These are phyloP conservation scores for Ephialtes manifestator DNA, from an alignment of 2,888 invertebrate genomes.

Conservation along the genomic window DNA sequence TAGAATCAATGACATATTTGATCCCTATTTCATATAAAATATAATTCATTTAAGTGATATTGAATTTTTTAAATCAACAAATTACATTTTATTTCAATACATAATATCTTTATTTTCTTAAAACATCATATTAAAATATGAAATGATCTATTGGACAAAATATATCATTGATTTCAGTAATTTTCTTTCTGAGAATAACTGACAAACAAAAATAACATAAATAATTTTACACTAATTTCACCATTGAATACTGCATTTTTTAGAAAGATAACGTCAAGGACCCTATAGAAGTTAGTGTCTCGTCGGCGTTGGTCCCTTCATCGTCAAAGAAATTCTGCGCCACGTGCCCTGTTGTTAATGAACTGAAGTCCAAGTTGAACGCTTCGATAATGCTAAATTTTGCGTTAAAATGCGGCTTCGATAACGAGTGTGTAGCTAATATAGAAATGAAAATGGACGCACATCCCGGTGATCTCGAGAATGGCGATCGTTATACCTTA, in stretches of 20 bases:
- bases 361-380: conserved; percentile 72
- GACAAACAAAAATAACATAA: background rate
- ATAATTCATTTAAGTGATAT: too few relatives aligned
- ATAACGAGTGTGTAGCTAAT: conserved; percentile 78
- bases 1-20: too few relatives aligned
- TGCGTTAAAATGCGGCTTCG: conserved; percentile 79
- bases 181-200: too few relatives aligned
- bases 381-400: conserved; percentile 78
- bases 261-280: conserved; percentile 78
- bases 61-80: too few relatives aligned
- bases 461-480: conserved; percentile 57
- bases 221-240: background rate
- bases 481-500: conserved; percentile 76
- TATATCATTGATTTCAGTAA: too few relatives aligned
- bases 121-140: too few relatives aligned
- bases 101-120: too few relatives aligned
- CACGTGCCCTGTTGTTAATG: conserved; percentile 77
- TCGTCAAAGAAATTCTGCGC: conserved; percentile 73
- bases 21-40: too few relatives aligned
- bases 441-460: conserved; percentile 70
- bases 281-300: conserved; percentile 76
- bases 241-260: conserved; percentile 5
- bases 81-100: too few relatives aligned
- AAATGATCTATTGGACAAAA: too few relatives aligned
- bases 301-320: conserved; percentile 65